Evolutionary conservation across 1,140 invertebrate species (phyloP), one percentile per base, ranked within the genome.

Genomic region (Calephelis virginiensis): DNA sequence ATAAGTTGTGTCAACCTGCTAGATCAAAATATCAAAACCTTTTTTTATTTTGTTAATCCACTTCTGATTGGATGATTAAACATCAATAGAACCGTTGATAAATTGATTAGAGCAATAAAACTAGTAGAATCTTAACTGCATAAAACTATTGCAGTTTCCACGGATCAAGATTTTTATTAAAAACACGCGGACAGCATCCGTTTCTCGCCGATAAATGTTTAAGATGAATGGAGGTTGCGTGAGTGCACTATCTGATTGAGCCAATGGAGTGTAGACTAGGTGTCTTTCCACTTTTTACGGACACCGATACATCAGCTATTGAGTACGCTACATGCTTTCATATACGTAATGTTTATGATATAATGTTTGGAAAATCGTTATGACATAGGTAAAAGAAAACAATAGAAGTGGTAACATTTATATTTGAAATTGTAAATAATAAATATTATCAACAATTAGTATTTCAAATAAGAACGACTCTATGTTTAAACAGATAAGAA

Each of bases 291-390:
- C 73, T 89, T 88, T 89, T 89, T 89, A 73, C 69, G 46, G 56
- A 6, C 62, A 64, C 63, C 60, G 49, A 64, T 50, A 67, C 67
- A 65, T 69, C 70, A 74, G 9, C 17, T 17, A 56, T 74, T 77
- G 64, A 81, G 74, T 81, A 81, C 75, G 65, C 75, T 68, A 73
- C 74, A 73, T 71, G 79, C 80, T 73, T 80, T 80, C 79, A 76
- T 80, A 75, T 84, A 79, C 76, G 76, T 82, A 78, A 83, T 83
- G 78, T 86, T 85, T 85, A 87, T 85, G 83, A 87, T 80, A 81
- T 87, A 85, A 89, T 82, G 13, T 13, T 50, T 43, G 40, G 40
- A 43, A 43, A 43, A 43, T 43, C 3, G 8, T 43, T 43, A 43
- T 43, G 40, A 43, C 8, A 9, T 43, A 43, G 40, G 7, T 43